Base-by-base conservation (phyloP, 2,113 vertebrate genomes). In the Cololabis saira region DNA sequence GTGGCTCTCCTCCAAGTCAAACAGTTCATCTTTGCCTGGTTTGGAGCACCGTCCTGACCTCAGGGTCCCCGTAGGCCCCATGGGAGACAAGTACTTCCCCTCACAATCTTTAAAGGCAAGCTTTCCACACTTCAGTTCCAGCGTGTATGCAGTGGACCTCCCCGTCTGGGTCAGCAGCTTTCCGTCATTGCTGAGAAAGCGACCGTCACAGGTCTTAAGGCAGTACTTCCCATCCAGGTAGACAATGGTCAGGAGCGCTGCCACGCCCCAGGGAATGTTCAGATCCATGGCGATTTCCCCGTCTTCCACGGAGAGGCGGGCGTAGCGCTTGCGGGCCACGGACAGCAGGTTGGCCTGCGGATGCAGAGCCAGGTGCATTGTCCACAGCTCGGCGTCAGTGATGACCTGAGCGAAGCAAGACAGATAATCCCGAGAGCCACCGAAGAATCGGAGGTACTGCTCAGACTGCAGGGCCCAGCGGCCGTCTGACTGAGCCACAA, bases 21-120 rank as follows among this genome's bases (percentile, higher is more conserved):
- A 99, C 80, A 99, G 93, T 91, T 98, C 97, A 0, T 98, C 97
- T 82, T 99, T 98, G 67, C 98, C 94, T 0, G 97, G 95, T 79
- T 96, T 96, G 43, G 95, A 94, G 90, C 94, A 97, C 51, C 97
- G 94, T 49, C 98, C 96, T 0, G 96, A 96, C 67, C 95, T 93
- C 70, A 99, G 93, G 2, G 95, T 96, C 33, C 96, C 97, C 0
- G 94, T 93, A 6, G 97, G 97, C 1, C 97, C 97, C 71, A 92
- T 90, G 1, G 98, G 97, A 0, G 96, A 95, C 91, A 98, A 91
- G 77, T 98, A 99, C 72, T 93, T 97, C 53, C 96, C 98, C 6
- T 96, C 95, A 0, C 94, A 95, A 91, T 98, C 98, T 79, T 98
- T 99, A 77, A 99, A 98, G 17, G 97, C 97, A 84, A 99, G 2